These are phyloP conservation scores for Entomobrya proxima DNA, from an alignment of 2,888 invertebrate genomes.

Conservation along the genomic window DNA sequence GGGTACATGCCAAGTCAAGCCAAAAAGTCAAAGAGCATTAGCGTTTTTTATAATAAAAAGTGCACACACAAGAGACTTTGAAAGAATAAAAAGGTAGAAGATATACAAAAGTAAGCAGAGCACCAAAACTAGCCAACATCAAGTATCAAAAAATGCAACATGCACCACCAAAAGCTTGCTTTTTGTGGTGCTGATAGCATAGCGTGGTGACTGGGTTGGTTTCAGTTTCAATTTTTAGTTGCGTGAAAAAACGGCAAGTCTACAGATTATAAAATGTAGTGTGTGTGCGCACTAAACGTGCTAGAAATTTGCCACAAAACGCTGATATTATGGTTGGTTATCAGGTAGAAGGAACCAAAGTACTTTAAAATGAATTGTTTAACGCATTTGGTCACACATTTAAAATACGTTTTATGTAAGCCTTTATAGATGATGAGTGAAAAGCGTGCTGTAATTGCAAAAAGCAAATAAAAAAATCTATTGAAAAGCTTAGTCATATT, in stretches of 20 bases:
- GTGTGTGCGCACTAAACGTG: not conserved
- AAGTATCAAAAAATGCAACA: not conserved
- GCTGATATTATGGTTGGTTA: not conserved
- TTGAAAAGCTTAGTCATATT: not conserved
- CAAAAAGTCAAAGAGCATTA: constrained; percentile 9
- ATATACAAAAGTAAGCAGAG: not conserved
- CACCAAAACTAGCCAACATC: not conserved
- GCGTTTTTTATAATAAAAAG: no score
- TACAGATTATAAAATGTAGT: not conserved
- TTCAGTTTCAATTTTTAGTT: not conserved
- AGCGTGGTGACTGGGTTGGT: not conserved
- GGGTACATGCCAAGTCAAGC: constrained; percentile 36
- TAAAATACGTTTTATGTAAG: constrained; percentile 56
- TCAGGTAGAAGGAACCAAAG: no score
- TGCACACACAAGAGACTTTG: not conserved
- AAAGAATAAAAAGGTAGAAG: not conserved
- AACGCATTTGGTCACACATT: constrained; percentile 44
- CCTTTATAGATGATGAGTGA: not conserved
- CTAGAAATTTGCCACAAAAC: not conserved
- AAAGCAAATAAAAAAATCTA: not conserved
- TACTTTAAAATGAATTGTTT: constrained; percentile 46
- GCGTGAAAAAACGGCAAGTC: no score
- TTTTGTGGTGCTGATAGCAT: no score
- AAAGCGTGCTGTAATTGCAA: not conserved
- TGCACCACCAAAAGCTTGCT: no score